Base-by-base conservation (phyloP, 1,140 invertebrate species). In the Sesamia nonagrioides region DNA sequence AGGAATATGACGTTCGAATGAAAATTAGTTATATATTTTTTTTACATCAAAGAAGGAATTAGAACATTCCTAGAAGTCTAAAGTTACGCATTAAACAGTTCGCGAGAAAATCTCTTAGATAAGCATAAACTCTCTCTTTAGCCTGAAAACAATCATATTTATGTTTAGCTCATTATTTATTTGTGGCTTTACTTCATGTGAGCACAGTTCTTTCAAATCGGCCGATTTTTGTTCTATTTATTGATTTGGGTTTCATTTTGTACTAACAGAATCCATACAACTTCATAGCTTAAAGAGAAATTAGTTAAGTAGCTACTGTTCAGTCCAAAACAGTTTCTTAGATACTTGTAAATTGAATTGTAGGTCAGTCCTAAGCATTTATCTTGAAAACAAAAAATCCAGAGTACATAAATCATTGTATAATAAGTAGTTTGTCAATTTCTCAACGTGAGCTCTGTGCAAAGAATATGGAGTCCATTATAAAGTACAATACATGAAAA, bases 401-500 rank as follows among this genome's bases (percentile, higher is more conserved):
- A 69, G 33, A 54, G 15, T n/a, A n/a, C n/a, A n/a, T n/a, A n/a
- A n/a, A n/a, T n/a, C n/a, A n/a, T n/a, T n/a, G n/a, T n/a, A n/a
- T n/a, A n/a, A n/a, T n/a, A n/a, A n/a, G n/a, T n/a, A 27, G 27
- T 21, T 37, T 18, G 21, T 71, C 48, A 48, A 54, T 27, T 40
- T 71, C 33, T 54, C 40, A 50, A 71, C 48, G 15, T 71, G 68
- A 71, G 68, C 50, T 71, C 68, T 71, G 68, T 71, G 68, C 68
- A 71, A 71, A 71, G 68, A 71, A 71, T 71, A 71, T 71, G 5
- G 48, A 37, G 66, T 50, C 42, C 15, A 69, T 69, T 60, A 58
- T 58, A 50, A 75, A 75, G 73, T 17, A 75, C 58, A 42, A 75
- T 73, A 75, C 73, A 69, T 69, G 66, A 69, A 69, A 18, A 68